A percentile compares a stretch with the other conserved stretches of the same genome.
Conservation (phyloP, 1,140 invertebrate genomes). For the Thaumatotibia leucotreta region DNA sequence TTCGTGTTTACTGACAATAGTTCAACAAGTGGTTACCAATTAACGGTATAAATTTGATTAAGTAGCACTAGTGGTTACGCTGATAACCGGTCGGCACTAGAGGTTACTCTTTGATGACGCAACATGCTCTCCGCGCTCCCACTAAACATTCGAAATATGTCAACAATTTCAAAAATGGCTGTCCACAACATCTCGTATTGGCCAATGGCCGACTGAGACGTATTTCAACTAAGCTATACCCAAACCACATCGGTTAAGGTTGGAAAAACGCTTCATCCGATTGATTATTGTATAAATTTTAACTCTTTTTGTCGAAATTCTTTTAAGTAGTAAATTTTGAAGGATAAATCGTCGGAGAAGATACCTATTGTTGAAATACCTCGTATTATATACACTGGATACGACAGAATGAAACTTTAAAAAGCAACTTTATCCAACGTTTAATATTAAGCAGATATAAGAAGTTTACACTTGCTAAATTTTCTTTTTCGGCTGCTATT, state of each 20-base stretch:
- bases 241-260: neutral
- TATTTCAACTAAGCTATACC: neutral
- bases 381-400: neutral
- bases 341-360: neutral
- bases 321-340: neutral
- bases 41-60: neutral
- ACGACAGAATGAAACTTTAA: conserved; percentile 3
- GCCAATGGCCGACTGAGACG: neutral
- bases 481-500: conserved; percentile 17
- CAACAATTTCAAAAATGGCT: neutral
- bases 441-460: conserved; percentile 60
- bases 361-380: neutral
- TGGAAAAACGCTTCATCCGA: neutral
- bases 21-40: neutral
- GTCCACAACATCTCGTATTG: neutral
- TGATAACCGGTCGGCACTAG: too few species aligned
- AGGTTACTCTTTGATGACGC: neutral
- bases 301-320: neutral
- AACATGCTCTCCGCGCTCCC: neutral
- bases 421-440: conserved; percentile 57
- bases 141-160: neutral
- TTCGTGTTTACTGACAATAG: too few species aligned
- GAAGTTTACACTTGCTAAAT: conserved; percentile 27
- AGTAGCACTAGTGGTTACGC: neutral
- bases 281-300: neutral